Conservation (phyloP, 2,797 vertebrate species). For the Manis pentadactyla region DNA sequence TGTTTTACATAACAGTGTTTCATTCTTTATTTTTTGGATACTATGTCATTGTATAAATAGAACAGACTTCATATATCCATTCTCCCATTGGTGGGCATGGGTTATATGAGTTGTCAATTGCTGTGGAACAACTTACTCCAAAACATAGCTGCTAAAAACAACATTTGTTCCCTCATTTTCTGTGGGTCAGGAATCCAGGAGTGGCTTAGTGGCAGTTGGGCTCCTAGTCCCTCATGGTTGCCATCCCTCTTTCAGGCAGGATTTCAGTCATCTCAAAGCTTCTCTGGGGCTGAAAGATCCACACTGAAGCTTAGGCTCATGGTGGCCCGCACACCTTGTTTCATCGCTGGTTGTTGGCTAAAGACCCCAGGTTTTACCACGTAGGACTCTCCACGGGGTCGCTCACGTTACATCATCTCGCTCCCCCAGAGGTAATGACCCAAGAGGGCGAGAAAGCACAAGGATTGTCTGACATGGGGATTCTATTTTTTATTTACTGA, state of each 20-base stretch:
- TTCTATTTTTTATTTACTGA: neutral
- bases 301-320: rapidly evolving
- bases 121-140: neutral
- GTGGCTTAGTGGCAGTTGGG: neutral
- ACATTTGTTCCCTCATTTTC: neutral
- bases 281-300: neutral
- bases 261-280: neutral
- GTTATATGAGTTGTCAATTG: neutral
- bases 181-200: neutral
- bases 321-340: rapidly evolving
- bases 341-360: neutral
- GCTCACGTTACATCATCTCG: neutral
- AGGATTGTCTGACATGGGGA: neutral
- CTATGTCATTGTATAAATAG: neutral
- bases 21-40: neutral
- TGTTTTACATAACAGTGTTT: neutral
- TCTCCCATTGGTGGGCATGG: neutral
- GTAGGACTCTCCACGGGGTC: neutral
- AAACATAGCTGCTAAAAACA: neutral
- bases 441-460: neutral
- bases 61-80: neutral
- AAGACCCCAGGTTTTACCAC: neutral
- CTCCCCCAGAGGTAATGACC: neutral
- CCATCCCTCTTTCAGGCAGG: neutral
- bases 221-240: neutral